phyloP scores from a whole-genome alignment of 1,140 invertebrate genomes.

The Drosophila quadrilineata region DNA sequence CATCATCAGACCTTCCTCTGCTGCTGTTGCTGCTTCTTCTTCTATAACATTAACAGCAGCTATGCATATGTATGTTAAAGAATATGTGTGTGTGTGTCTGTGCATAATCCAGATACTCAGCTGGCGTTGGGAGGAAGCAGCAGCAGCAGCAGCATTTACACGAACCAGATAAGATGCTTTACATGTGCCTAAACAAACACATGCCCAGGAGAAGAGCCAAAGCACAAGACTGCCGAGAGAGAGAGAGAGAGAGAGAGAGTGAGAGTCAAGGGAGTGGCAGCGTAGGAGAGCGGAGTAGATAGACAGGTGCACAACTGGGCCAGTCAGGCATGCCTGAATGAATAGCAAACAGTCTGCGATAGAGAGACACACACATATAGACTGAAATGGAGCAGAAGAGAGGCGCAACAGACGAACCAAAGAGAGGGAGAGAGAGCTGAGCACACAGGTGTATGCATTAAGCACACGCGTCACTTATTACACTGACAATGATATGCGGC shows the following conservation, averaged over 20 bases:
- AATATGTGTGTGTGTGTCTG: neutral
- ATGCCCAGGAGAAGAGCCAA: slow-evolving; percentile 1
- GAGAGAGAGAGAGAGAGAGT: neutral
- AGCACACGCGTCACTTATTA: slow-evolving; percentile 74
- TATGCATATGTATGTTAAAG: neutral
- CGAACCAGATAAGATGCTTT: slow-evolving; percentile 70
- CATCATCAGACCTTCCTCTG: too few species aligned
- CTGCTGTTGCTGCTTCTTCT: too few species aligned
- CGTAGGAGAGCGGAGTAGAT: neutral
- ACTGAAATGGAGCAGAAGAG: neutral
- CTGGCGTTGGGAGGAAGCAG: slow-evolving; percentile 36
- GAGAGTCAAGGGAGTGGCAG: slow-evolving; percentile 6
- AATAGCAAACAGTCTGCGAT: slow-evolving; percentile 53
- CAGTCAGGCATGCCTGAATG: slow-evolving; percentile 67
- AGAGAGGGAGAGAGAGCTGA: slow-evolving; percentile 2
- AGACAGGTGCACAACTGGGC: slow-evolving; percentile 43
- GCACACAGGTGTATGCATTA: slow-evolving; percentile 42
- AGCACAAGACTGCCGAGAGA: too few species aligned
- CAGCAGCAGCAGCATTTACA: slow-evolving; percentile 41
- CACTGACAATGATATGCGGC: slow-evolving; percentile 71
- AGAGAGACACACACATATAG: too few species aligned
- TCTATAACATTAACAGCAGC: too few species aligned
- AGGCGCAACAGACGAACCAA: neutral
- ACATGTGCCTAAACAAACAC: slow-evolving; percentile 76
- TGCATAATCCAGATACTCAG: slow-evolving; percentile 46